Evolutionary conservation across 2,888 invertebrate genomes (phyloP), one percentile per base, ranked within the genome.

Genomic region (Cephus runcator): DNA sequence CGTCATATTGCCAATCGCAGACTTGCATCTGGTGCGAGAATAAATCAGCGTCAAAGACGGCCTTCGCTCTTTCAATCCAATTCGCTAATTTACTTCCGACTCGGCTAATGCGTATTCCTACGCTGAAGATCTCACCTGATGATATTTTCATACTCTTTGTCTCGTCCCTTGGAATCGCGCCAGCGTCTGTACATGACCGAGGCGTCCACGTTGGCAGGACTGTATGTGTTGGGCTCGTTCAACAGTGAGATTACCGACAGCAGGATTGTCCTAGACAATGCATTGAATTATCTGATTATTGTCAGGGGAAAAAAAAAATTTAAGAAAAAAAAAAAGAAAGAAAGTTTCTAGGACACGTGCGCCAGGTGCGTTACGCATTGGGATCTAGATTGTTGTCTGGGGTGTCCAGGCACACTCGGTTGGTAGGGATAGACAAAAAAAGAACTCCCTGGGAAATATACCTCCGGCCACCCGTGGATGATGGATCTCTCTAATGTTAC

Each of bases 181-280:
- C 98, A 99, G 92, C 98, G 96, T 89, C 99, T 95, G 92, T 98
- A 99, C 98, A 99, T 99, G 79, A 99, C 99, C 78, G 99, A 99
- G 71, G 99, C 99, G 93, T 99, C 99, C 35, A 99, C 99, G 92
- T 99, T 99, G 85, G 99, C 99, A 74, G 99, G 99, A 88, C 99
- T 99, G 93, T 96, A 99, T 83, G 99, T 99, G 93, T 99, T 99
- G 83, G 99, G 99, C 93, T 99, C 99, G 93, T 99, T 99, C 89
- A 99, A 94, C 84, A 99, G 94, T 30, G 99, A 99, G 90, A 99
- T 99, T 87, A 99, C 99, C 81, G 99, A 99, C 81, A 99, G 94
- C 84, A 99, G 94, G 88, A 99, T 98, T 76, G 99, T 99, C 92
- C 99, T 93, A 86, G 68, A 86, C 71, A 34, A 3, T 30, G 15